Conservation (phyloP, 2,797 vertebrate species). For the Chelmon rostratus region DNA sequence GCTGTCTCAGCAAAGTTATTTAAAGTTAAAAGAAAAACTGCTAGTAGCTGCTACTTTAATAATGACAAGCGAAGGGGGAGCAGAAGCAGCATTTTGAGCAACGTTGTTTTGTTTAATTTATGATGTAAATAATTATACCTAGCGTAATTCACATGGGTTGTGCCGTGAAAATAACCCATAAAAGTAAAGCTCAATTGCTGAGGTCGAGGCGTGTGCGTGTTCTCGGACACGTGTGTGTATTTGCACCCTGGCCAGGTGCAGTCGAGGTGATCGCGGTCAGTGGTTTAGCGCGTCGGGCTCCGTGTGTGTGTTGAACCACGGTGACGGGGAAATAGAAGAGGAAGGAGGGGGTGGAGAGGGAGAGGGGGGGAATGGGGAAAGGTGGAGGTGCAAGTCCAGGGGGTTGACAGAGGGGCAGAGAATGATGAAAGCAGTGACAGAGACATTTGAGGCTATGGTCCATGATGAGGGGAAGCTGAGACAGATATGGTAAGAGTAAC, state of each 20-base stretch:
- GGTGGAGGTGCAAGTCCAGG: conserved; percentile 17
- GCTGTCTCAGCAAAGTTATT: conserved; percentile 1
- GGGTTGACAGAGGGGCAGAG: conserved; percentile 22
- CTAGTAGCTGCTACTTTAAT: conserved; percentile 9
- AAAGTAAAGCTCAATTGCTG: neutral
- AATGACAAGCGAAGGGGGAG: neutral
- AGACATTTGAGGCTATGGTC: conserved; percentile 36
- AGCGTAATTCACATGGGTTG: neutral
- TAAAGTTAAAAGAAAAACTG: neutral
- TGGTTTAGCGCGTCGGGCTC: conserved; percentile 30
- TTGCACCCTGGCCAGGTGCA: conserved; percentile 27
- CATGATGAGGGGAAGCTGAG: conserved; percentile 13
- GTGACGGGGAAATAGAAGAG: conserved; percentile 3
- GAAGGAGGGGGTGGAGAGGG: neutral
- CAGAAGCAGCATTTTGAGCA: neutral
- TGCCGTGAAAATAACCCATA: neutral
- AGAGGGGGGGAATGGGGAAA: neutral
- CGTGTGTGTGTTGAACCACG: conserved; percentile 42
- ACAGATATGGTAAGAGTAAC: neutral
- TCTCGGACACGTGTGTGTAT: no score
- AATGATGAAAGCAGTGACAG: conserved; percentile 47
- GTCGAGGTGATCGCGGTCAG: conserved; percentile 45
- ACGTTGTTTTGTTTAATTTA: conserved; percentile 27
- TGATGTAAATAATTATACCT: conserved; percentile 28
- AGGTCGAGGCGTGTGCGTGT: no score